These are phyloP conservation scores for Syngnathus typhle DNA, from an alignment of 2,113 vertebrate genomes.

Conservation along the genomic window DNA sequence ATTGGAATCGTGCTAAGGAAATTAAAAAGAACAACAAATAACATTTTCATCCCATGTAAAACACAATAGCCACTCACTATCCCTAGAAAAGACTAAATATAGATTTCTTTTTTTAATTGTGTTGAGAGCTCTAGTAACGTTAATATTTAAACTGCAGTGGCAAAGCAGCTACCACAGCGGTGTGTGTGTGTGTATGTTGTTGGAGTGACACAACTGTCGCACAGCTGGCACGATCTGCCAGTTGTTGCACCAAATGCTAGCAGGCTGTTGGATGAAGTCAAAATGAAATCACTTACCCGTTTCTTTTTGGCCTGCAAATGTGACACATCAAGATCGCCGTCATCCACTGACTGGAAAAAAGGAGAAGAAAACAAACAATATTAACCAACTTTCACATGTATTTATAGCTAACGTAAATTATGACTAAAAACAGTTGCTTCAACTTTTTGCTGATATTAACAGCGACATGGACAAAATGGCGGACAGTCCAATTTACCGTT, in stretches of 20 bases:
- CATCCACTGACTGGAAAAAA: constrained; percentile 75
- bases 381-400: too few species aligned
- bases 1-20: constrained; percentile 74
- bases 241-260: constrained; percentile 36
- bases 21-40: neutral
- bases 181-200: constrained; percentile 25
- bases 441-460: neutral
- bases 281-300: constrained; percentile 71
- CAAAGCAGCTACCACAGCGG: neutral
- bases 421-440: neutral
- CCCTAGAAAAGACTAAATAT: too few species aligned
- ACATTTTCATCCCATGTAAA: too few species aligned
- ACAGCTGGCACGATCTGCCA: constrained; percentile 45
- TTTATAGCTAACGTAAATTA: neutral
- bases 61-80: neutral
- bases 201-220: constrained; percentile 50
- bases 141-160: neutral
- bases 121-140: neutral
- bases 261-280: neutral
- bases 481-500: constrained; percentile 73
- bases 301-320: constrained; percentile 75
- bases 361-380: neutral
- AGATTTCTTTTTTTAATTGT: neutral
- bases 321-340: constrained; percentile 63
- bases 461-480: neutral